Base-by-base conservation (phyloP, 2,888 invertebrate genomes). In the Steinernema carpocapsae region DNA sequence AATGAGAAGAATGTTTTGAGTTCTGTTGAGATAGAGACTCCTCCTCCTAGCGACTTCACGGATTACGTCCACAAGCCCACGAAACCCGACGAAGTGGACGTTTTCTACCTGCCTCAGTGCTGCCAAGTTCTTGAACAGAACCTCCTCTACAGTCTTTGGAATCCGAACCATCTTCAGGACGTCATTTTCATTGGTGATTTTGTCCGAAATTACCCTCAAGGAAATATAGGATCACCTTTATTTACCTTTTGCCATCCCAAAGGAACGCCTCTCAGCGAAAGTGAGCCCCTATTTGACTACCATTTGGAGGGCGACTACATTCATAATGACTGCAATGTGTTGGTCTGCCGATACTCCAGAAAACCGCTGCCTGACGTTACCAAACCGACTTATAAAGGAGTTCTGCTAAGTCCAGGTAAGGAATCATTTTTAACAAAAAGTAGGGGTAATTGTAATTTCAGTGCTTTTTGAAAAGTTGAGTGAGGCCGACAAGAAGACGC, bases 111-210 rank as follows among this genome's bases (percentile, higher is more conserved):
- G 43, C 43, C 7, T 43, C 43, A 43, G 43, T 43, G 43, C 14
- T 43, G 14, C 43, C 43, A 43, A 43, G 43, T 43, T 43, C 14
- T 43, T n/a, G 43, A 12, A 7, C 7, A 43, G 10, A 43, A 43
- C 43, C 43, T 43, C 14, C 43, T 43, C 43, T 14, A 43, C 43
- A 14, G 10, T 43, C 43, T 7, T 12, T 43, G 43, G 43, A 43
- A 14, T 14, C 43, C 43, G 43, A 43, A 12, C 14, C 43, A 43
- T 51, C 19, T 51, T 10, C 7, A 51, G 51, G n/a, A 51, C 51
- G 6, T 51, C 6, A 51, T 51, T 51, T 19, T 51, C n/a, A 51
- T 51, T 51, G 51, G 51, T 6, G 51, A 51, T 19, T 51, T 51
- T 51, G 51, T 6, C 6, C 10, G 14, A 43, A 14, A 10, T 14